Conservation (phyloP, 2,113 vertebrate genomes). For the Seriola dumerili region DNA sequence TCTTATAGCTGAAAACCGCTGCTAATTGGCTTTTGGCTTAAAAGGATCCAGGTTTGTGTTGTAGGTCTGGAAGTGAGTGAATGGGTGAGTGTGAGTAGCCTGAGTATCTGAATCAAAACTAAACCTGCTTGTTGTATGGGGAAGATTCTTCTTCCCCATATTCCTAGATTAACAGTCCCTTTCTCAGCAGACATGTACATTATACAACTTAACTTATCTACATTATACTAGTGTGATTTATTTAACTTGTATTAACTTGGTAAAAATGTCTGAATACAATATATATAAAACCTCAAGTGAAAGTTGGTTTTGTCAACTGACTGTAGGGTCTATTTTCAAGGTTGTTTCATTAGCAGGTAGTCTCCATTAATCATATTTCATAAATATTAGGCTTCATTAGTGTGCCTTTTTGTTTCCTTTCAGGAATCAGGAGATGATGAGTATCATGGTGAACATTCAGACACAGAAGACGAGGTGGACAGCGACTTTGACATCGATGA, state of each 20-base stretch:
- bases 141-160: too few relatives aligned
- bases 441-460: conserved; percentile 94
- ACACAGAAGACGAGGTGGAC: conserved; percentile 97
- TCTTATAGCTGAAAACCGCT: background rate
- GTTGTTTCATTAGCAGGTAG: background rate
- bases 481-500: conserved; percentile 98
- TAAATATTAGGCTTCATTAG: background rate
- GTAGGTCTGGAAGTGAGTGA: too few relatives aligned
- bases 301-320: background rate
- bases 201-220: too few relatives aligned
- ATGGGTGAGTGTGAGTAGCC: too few relatives aligned
- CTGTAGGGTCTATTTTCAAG: background rate
- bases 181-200: too few relatives aligned
- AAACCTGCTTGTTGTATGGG: too few relatives aligned
- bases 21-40: background rate
- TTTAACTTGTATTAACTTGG: background rate
- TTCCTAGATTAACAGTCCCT: too few relatives aligned
- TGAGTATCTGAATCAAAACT: too few relatives aligned
- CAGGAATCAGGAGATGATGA: conserved; percentile 97
- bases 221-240: background rate
- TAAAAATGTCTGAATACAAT: background rate
- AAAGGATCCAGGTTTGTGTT: background rate
- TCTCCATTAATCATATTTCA: background rate
- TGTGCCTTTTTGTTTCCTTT: background rate
- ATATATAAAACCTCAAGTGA: background rate